These are phyloP conservation scores for Heterodera carotae DNA, from an alignment of 1,140 invertebrate genomes.

Conservation along the genomic window DNA sequence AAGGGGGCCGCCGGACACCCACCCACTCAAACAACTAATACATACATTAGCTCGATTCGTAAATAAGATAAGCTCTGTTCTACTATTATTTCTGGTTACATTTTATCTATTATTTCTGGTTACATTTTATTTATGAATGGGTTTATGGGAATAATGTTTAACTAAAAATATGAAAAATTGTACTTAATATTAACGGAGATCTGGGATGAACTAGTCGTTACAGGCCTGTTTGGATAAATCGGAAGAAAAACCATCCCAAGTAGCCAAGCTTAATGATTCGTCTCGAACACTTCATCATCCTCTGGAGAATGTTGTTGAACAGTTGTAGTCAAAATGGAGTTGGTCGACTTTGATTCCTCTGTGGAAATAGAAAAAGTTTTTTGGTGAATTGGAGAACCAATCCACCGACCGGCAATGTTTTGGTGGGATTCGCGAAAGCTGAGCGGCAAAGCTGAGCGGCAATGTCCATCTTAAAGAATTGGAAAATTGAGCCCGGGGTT, in stretches of 20 bases:
- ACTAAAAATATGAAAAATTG: too few relatives aligned
- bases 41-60: too few relatives aligned
- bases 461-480: constrained; percentile 47
- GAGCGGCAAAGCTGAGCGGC: too few relatives aligned
- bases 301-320: background rate
- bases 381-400: background rate
- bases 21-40: background rate
- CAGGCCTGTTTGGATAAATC: too few relatives aligned
- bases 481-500: background rate
- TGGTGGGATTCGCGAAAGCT: constrained; percentile 60
- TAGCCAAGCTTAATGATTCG: background rate
- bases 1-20: background rate
- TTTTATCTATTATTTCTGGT: too few relatives aligned
- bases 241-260: too few relatives aligned
- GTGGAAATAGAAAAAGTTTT: background rate
- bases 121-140: too few relatives aligned
- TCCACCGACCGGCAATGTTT: constrained; percentile 31
- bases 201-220: too few relatives aligned
- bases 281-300: background rate
- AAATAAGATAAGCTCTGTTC: too few relatives aligned
- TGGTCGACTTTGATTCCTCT: background rate
- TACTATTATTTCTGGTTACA: too few relatives aligned
- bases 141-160: too few relatives aligned
- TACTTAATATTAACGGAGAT: too few relatives aligned
- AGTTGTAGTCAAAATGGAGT: background rate